Evolutionary conservation across 37 sponge, comb jelly and placozoan genomes (phyloP).

Genomic region (Theonella swinhoei): DNA sequence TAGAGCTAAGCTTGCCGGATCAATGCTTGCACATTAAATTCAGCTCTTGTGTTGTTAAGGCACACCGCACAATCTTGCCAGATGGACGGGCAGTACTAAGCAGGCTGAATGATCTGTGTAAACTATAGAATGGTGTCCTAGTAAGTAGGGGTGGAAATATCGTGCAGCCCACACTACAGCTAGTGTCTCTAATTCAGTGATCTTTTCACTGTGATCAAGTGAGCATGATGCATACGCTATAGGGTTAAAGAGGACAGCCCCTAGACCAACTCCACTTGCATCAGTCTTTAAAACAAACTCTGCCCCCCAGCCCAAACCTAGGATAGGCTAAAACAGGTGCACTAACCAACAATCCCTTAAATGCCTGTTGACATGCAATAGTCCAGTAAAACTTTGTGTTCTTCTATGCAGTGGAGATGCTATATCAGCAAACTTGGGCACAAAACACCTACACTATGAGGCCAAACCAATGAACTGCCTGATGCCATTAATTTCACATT

Average conservation of each 20-base stretch:
- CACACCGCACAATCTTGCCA: no score
- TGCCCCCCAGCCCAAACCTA: conserved; percentile 6
- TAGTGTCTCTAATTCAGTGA: no score
- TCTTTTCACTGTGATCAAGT: conserved; percentile 4
- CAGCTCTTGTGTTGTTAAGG: conserved; percentile 45
- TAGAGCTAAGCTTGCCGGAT: conserved; percentile 22
- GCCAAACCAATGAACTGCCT: conserved; percentile 35
- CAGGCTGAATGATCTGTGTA: conserved; percentile 55
- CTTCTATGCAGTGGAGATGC: conserved; percentile 29
- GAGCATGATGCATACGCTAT: conserved; percentile 25
- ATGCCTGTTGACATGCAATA: conserved; percentile 13
- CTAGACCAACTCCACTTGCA: no score
- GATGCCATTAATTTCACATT: not conserved
- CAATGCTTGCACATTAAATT: conserved; percentile 32
- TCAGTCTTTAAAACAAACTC: not conserved
- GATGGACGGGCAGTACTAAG: no score
- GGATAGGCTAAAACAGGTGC: no score
- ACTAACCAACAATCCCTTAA: no score
- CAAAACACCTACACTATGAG: conserved; percentile 16
- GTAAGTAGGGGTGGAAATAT: conserved; percentile 38
- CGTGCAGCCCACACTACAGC: no score
- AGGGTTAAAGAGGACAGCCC: not conserved
- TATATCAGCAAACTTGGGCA: conserved; percentile 18
- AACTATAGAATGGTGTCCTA: conserved; percentile 13
- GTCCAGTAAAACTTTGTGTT: conserved; percentile 25